Evolutionary conservation across 30 jellyfish, hydroid and myxozoan species (phyloP), one percentile per base, ranked within the genome.

Genomic region (Hydractinia echinata): DNA sequence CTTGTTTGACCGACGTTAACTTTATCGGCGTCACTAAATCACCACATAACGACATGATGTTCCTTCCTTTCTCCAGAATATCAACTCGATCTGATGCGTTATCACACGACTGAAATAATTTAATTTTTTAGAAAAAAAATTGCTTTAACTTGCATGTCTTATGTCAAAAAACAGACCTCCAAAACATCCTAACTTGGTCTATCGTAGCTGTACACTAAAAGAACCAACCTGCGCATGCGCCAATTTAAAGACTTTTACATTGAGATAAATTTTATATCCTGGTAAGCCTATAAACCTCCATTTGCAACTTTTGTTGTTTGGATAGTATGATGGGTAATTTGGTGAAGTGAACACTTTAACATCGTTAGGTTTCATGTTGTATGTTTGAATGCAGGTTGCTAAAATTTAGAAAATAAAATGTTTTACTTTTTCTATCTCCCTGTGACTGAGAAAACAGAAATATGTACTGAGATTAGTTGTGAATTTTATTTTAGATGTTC

Each of bases 241-340:
- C 39, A 64, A 13, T 64, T 64, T 13, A 7, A 64, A 64, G 2
- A n/a, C 18, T n/a, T 64, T 64, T 4, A 64, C 19, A 64, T 44
- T 64, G 39, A 64, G 51, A 64, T n/a, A 64, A 64, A 64, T 6
- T 64, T 64, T 64, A 51, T 64, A 64, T 7, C 39, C 51, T n/a
- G 18, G 74, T 51, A 6, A 4, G 19, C 74, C 74, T 7, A 64
- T 64, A 51, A 64, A n/a, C 19, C 39, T 64, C 74, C 74, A 64
- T 64, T 64, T 64, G 18, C 74, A 64, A n/a, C 74, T 64, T 6
- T n/a, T n/a, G 7, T 64, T 13, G 39, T 7, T 51, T 7, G 19
- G 19, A 13, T 64, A 51, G 74, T 64, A n/a, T 64, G 74, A 64
- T 64, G 74, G 74, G 39, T 64, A 64, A 64, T 51, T 64, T 64